Evolutionary conservation across 2,797 vertebrate species (phyloP), one percentile per base, ranked within the genome.

Genomic region (Clarias pachynema): DNA sequence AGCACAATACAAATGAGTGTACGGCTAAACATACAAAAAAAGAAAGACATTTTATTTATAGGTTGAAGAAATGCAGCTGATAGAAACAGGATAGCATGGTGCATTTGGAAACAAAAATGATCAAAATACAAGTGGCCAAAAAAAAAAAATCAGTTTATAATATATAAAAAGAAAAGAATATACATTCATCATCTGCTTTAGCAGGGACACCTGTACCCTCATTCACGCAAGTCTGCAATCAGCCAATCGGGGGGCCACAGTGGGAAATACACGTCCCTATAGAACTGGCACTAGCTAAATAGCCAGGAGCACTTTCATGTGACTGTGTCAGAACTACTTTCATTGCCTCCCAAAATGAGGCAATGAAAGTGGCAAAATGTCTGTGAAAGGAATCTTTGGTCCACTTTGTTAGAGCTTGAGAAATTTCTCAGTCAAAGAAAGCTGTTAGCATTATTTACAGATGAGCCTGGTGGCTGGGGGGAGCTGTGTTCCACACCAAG

Each of bases 401-500:
- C 70, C 69, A 83, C 80, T 62, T 62, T 74, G 79, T 83, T 79
- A 82, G 59, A 79, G 78, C 69, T 87, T 89, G 79, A 86, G 79
- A 81, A 88, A 56, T 85, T 78, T 79, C 77, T 84, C 74, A 88
- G 85, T 82, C 83, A 63, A 86, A 85, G 63, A 90, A 79, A 85
- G 88, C 88, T 87, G 83, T 85, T 82, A 86, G 88, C 88, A 86
- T 90, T 92, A 91, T 92, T 90, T 90, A 88, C 90, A 85, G 89
- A 90, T 81, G 86, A 78, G 84, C 87, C 83, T 84, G 75, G 83
- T 88, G 82, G 88, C 88, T 77, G 81, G 77, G 93, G 93, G 93
- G 93, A 94, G 94, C 91, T 93, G 93, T 94, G 95, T 95, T 94
- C 94, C 93, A 95, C 95, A 95, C 95, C 94, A 94, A 94, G 95